Percentiles rank a stretch among this genome's conserved stretches.
phyloP scores from a whole-genome alignment of 2,113 vertebrate genomes.

The Phylloscopus trochiloides region DNA sequence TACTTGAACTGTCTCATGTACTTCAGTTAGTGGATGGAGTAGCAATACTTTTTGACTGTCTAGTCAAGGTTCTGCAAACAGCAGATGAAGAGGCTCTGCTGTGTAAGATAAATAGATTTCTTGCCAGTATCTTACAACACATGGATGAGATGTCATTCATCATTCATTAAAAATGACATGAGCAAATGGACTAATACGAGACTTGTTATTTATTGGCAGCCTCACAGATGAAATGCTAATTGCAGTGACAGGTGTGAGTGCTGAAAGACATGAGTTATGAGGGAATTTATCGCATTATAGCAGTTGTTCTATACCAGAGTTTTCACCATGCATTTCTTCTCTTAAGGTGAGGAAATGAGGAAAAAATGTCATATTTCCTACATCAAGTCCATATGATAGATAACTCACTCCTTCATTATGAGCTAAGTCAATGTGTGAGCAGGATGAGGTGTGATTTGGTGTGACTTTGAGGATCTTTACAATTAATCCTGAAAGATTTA shows the following conservation, averaged over 20 bases:
- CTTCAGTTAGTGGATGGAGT: background rate
- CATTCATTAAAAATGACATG: background rate
- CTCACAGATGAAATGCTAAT: conserved; percentile 5
- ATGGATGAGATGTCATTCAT: background rate
- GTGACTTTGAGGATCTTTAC: background rate
- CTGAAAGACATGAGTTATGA: background rate
- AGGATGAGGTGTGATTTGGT: background rate
- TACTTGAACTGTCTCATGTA: background rate
- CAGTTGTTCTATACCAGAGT: background rate
- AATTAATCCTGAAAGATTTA: background rate
- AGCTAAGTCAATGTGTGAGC: background rate
- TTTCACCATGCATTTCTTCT: background rate
- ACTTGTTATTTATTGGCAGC: background rate
- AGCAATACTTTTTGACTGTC: background rate
- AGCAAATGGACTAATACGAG: background rate
- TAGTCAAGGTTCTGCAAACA: background rate
- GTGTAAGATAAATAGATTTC: background rate
- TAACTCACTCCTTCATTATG: background rate
- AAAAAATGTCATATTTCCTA: background rate
- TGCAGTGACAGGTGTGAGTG: background rate
- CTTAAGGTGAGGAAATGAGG: background rate
- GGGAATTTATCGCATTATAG: background rate
- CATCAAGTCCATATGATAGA: background rate
- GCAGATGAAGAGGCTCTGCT: background rate
- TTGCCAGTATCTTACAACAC: background rate